phyloP scores from a whole-genome alignment of 2,888 invertebrate genomes.

The Metacarcinus magister region DNA sequence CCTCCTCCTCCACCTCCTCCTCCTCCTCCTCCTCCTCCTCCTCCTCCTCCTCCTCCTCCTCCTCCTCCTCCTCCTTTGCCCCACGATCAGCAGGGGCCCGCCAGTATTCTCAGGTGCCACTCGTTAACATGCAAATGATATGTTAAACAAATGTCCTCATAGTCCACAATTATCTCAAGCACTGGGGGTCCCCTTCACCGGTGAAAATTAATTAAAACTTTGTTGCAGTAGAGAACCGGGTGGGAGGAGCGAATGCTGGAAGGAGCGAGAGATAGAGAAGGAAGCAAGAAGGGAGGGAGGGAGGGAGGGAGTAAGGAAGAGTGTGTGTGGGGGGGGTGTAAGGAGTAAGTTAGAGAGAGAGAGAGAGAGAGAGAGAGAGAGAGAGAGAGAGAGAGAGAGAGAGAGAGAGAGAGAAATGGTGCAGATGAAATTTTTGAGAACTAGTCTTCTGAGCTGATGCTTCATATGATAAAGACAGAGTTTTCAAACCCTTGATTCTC shows the following conservation, averaged over 20 bases:
- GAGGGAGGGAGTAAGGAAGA: not conserved
- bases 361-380: not conserved
- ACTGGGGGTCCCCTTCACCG: slow-evolving; percentile 2
- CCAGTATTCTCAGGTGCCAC: slow-evolving; percentile 30
- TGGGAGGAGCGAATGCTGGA: not conserved
- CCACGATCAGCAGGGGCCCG: slow-evolving; percentile 28
- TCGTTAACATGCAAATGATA: slow-evolving; percentile 44
- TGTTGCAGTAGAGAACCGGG: slow-evolving; percentile 33
- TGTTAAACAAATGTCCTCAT: slow-evolving; percentile 31
- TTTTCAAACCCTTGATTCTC: not conserved
- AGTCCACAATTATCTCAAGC: slow-evolving; percentile 48
- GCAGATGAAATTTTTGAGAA: not conserved
- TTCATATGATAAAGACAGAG: not conserved
- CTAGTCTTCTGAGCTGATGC: not conserved
- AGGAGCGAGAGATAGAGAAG: not conserved
- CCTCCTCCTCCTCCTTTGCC: not conserved
- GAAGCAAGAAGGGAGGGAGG: not conserved
- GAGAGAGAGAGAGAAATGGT: not conserved
- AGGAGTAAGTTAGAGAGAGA: not conserved
- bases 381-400: not conserved
- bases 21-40: slow-evolving; percentile 29
- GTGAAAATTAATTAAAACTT: slow-evolving; percentile 45
- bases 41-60: not conserved
- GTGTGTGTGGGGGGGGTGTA: not conserved
- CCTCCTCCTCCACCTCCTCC: not conserved